A percentile compares a stretch with the other conserved stretches of the same genome.
Evolutionary conservation across 92 coral and sea anemone species (phyloP).

Genomic region (Phenganax stokvisi): DNA sequence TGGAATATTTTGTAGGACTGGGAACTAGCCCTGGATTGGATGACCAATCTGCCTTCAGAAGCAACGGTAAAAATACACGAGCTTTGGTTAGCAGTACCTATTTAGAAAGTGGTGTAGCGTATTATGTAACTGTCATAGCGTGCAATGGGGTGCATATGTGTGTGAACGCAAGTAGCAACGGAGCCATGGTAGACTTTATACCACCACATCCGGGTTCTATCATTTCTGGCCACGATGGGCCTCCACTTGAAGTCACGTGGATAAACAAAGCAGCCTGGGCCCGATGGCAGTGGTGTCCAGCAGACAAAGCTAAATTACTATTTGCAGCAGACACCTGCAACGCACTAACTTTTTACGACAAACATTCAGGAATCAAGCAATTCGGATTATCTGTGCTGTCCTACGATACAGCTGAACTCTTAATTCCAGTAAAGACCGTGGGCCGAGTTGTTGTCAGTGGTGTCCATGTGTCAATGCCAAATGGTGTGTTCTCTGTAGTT

Average conservation of each 20-base stretch:
- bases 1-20: slow-evolving; percentile 72
- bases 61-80: slow-evolving; percentile 57
- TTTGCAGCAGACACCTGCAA: slow-evolving; percentile 49
- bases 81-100: slow-evolving; percentile 54
- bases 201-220: slow-evolving; percentile 84
- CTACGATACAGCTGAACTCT: slow-evolving; percentile 43
- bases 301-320: slow-evolving; percentile 55
- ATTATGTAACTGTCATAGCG: slow-evolving; percentile 71
- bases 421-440: slow-evolving; percentile 53
- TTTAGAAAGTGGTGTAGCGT: slow-evolving; percentile 71
- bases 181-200: slow-evolving; percentile 75
- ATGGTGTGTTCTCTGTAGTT: slow-evolving; percentile 79
- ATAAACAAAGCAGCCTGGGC: slow-evolving; percentile 89
- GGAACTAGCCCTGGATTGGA: slow-evolving; percentile 69
- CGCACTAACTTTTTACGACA: slow-evolving; percentile 59
- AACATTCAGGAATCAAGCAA: slow-evolving; percentile 65
- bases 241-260: slow-evolving; percentile 74
- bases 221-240: slow-evolving; percentile 67
- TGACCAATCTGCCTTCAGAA: slow-evolving; percentile 48
- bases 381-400: slow-evolving; percentile 84
- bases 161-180: slow-evolving; percentile 85
- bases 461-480: slow-evolving; percentile 59
- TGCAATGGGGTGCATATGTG: slow-evolving; percentile 95
- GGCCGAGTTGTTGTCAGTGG: slow-evolving; percentile 76
- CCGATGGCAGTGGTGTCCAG: slow-evolving; percentile 93